These are phyloP conservation scores for Salminus brasiliensis DNA, from an alignment of 2,113 vertebrate species.

Conservation along the genomic window DNA sequence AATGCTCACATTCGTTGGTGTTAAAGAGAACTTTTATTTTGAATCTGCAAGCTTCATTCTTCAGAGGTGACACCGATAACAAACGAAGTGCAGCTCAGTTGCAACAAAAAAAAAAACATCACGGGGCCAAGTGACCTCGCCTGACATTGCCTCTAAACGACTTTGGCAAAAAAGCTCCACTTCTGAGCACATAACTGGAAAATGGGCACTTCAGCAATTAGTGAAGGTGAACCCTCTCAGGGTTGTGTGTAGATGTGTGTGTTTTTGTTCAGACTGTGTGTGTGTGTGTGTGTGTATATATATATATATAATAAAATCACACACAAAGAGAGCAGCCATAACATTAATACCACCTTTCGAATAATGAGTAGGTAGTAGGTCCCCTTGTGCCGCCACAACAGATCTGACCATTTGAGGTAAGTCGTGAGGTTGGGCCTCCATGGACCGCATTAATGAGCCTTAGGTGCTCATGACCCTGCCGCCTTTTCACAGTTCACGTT, in stretches of 20 bases:
- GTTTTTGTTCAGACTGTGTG: background rate
- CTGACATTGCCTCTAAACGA: background rate
- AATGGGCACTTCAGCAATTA: background rate
- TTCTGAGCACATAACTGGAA: background rate
- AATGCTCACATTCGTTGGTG: slow-evolving; percentile 64
- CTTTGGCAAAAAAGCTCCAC: background rate
- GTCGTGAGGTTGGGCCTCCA: too few species aligned
- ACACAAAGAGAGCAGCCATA: too few species aligned
- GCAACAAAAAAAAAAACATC: background rate
- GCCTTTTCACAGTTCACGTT: too few species aligned
- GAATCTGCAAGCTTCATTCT: background rate
- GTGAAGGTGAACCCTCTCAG: background rate
- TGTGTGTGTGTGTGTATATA: background rate
- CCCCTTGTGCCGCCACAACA: too few species aligned
- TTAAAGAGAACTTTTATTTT: background rate
- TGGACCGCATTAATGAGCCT: too few species aligned
- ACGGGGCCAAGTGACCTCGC: background rate
- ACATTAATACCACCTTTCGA: too few species aligned
- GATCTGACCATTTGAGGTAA: too few species aligned
- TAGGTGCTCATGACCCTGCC: too few species aligned
- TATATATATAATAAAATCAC: too few species aligned
- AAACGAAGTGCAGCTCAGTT: background rate
- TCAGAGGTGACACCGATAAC: background rate
- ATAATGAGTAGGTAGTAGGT: too few species aligned
- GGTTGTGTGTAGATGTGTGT: background rate